A percentile compares a stretch with the other conserved stretches of the same genome.
phyloP scores from a whole-genome alignment of 2,888 invertebrate genomes.

The Lamellibrachia satsuma region DNA sequence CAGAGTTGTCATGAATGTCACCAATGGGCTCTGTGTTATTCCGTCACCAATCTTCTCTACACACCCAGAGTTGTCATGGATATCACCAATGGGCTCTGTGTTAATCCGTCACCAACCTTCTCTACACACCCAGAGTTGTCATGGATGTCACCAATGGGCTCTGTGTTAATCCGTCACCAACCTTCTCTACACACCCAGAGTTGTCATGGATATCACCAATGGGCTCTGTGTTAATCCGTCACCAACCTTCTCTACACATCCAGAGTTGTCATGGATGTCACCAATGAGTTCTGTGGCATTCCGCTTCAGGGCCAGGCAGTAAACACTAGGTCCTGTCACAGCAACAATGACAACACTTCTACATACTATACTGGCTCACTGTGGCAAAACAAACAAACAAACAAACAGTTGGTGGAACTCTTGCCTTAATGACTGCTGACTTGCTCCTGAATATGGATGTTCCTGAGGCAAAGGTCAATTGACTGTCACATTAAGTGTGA shows the following conservation, averaged over 20 bases:
- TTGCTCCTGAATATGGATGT: neutral
- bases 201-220: too few species aligned
- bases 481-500: neutral
- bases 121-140: too few species aligned
- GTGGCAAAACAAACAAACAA: neutral
- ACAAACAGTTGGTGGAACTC: neutral
- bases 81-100: too few species aligned
- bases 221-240: neutral
- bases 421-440: slow-evolving; percentile 8
- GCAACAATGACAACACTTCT: neutral
- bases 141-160: too few species aligned
- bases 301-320: neutral
- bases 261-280: neutral
- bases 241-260: neutral
- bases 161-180: too few species aligned
- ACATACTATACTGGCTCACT: neutral
- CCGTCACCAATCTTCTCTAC: too few species aligned
- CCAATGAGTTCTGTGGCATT: neutral
- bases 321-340: neutral
- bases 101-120: too few species aligned
- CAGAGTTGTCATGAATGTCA: too few species aligned
- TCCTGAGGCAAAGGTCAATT: neutral
- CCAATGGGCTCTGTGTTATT: too few species aligned
- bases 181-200: too few species aligned
- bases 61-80: too few species aligned